phyloP scores from a whole-genome alignment of 92 coral and sea anemone genomes.

The Porites cylindrica region DNA sequence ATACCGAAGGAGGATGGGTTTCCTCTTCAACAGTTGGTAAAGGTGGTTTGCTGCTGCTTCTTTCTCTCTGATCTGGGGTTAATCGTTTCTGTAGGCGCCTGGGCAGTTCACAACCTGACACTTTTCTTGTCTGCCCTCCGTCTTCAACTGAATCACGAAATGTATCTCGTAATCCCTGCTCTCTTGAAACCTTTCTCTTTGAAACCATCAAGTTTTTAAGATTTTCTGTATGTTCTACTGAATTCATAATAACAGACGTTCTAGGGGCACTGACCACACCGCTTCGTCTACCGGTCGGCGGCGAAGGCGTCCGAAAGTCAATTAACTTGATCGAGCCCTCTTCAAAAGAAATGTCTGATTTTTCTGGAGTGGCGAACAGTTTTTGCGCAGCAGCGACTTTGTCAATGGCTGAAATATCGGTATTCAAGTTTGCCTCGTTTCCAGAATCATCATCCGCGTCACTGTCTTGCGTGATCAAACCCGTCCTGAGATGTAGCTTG shows the following conservation, averaged over 20 bases:
- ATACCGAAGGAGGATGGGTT: constrained; percentile 21
- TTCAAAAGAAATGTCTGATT: constrained; percentile 21
- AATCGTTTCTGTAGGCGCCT: not conserved
- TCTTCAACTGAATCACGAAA: not conserved
- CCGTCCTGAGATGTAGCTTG: constrained; percentile 56
- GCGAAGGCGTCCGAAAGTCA: constrained; percentile 12
- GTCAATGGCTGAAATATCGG: constrained; percentile 64
- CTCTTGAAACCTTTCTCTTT: constrained; percentile 33
- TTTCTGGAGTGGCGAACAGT: constrained; percentile 3
- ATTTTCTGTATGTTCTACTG: constrained; percentile 7
- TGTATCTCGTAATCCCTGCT: not conserved
- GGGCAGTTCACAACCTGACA: constrained; percentile 15
- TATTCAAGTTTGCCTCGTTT: constrained; percentile 27
- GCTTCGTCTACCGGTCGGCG: constrained; percentile 14
- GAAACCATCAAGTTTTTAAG: constrained; percentile 9
- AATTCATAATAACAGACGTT: not conserved
- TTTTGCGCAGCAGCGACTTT: constrained; percentile 79
- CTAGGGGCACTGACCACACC: constrained; percentile 39
- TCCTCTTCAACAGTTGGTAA: constrained; percentile 39
- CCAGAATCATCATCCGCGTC: constrained; percentile 40
- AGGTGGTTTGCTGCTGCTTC: not conserved
- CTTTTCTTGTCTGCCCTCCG: not conserved
- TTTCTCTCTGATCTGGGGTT: constrained; percentile 9
- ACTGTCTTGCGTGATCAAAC: constrained; percentile 40
- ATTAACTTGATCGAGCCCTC: constrained; percentile 15